Percentiles rank a stretch among this genome's conserved stretches.
These are phyloP conservation scores for Sebastes trivittatus DNA, from an alignment of 2,797 vertebrate species.

Conservation along the genomic window DNA sequence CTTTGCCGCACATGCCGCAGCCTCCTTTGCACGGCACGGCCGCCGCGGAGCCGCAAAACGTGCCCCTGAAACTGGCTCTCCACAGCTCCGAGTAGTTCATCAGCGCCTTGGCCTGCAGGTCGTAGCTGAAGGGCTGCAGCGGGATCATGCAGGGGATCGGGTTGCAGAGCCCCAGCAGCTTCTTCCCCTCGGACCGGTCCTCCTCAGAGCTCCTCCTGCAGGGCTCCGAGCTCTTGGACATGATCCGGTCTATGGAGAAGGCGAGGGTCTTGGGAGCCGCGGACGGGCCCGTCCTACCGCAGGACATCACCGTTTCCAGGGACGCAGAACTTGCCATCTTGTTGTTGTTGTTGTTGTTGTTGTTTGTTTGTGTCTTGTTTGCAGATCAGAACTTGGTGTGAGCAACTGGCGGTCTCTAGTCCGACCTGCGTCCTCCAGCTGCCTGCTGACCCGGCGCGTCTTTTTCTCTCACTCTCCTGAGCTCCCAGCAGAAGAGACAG, in stretches of 20 bases:
- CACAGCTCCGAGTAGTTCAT: conserved; percentile 97
- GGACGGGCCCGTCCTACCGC: conserved; percentile 84
- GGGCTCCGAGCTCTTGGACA: conserved; percentile 93
- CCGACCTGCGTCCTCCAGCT: conserved; percentile 68
- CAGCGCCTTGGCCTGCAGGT: conserved; percentile 92
- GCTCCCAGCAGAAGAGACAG: conserved; percentile 87
- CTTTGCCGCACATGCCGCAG: conserved; percentile 91
- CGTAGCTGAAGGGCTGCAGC: conserved; percentile 91
- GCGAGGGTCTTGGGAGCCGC: conserved; percentile 92
- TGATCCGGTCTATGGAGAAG: conserved; percentile 99
- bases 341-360: neutral
- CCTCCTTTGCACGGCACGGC: conserved; percentile 90
- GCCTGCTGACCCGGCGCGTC: conserved; percentile 28
- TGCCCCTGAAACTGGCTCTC: conserved; percentile 90
- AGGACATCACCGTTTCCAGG: conserved; percentile 91
- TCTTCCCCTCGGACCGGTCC: conserved; percentile 83
- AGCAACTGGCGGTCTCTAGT: conserved; percentile 70
- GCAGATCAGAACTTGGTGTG: conserved; percentile 79
- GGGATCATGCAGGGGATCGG: conserved; percentile 95
- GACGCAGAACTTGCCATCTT: conserved; percentile 91
- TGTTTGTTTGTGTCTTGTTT: conserved; percentile 8
- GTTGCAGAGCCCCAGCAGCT: conserved; percentile 89
- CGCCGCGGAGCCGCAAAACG: conserved; percentile 83
- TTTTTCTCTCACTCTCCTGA: conserved; percentile 77
- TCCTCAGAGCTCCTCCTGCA: conserved; percentile 76